Evolutionary conservation across 2,113 vertebrate genomes (phyloP).

Genomic region (Prochilodus magdalenae): DNA sequence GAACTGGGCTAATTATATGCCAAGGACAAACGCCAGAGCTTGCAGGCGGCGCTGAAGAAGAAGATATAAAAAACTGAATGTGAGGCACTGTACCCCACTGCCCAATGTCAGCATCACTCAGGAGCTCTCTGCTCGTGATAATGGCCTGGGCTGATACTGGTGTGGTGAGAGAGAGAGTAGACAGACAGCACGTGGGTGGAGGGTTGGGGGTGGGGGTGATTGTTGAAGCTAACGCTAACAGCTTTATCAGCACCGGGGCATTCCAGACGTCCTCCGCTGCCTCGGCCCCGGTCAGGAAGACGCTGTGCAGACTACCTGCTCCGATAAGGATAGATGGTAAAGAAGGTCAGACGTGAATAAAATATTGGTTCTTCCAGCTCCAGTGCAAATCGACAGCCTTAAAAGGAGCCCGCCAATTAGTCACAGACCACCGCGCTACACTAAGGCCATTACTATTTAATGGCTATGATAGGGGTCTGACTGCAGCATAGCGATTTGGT

Average conservation of each 20-base stretch:
- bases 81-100: constrained; percentile 61
- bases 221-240: constrained; percentile 50
- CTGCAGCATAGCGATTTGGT: neutral
- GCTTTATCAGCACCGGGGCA: constrained; percentile 57
- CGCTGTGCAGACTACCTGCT: constrained; percentile 61
- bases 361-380: constrained; percentile 56
- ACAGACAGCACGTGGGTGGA: constrained; percentile 47
- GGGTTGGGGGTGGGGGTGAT: constrained; percentile 48
- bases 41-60: constrained; percentile 52
- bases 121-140: constrained; percentile 50
- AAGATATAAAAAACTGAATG: constrained; percentile 18
- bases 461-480: neutral
- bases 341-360: constrained; percentile 73
- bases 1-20: constrained; percentile 75
- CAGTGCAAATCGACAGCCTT: constrained; percentile 40
- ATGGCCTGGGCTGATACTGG: neutral
- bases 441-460: constrained; percentile 51
- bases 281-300: constrained; percentile 39
- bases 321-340: constrained; percentile 52
- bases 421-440: constrained; percentile 19
- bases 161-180: neutral
- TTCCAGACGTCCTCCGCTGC: constrained; percentile 45
- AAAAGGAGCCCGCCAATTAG: constrained; percentile 56
- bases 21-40: constrained; percentile 69
- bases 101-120: constrained; percentile 68